Evolutionary conservation across 2,888 invertebrate species (phyloP), one percentile per base, ranked within the genome.

Genomic region (Nasonia oneida): DNA sequence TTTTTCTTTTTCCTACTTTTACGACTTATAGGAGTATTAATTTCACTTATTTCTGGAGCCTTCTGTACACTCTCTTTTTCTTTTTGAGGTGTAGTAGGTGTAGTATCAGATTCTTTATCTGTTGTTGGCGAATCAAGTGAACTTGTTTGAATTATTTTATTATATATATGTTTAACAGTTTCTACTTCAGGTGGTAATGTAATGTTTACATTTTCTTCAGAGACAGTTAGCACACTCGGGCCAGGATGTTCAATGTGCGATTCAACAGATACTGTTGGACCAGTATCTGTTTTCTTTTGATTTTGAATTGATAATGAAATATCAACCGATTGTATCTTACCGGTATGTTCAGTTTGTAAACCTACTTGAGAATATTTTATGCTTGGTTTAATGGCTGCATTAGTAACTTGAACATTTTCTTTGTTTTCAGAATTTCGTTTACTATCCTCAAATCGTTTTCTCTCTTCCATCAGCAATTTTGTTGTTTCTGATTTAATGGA

Each of bases 131-230:
- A 50, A 33, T 73, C 83, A 3, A 61, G 14, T 79, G 77, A 87
- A 82, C 88, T 87, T 2, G 91, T 92, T 84, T 93, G 92, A 4
- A 91, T 88, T 39, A 90, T 88, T 85, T 93, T 92, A 57, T 90
- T 89, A 67, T 90, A 87, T 57, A 91, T 89, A 6, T 88, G 81
- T 39, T 89, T 81, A 37, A 89, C 86, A 64, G 83, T 90, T 87
- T 92, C 91, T 4, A 85, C 89, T 37, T 91, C 90, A 3, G 89
- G 87, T 1, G 93, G 93, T 5, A 93, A 80, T 85, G 87, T 89
- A 57, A 92, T 93, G 71, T 91, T 90, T 10, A 93, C 89, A 53
- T 92, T 90, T 78, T 93, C 91, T 80, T 91, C 90, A 5, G 90
- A 89, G 33, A 92, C 88, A 14, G 89, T 89, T 85, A 90, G 90